Evolutionary conservation across 2,888 invertebrate species (phyloP).

Genomic region (Syrphus vitripennis): DNA sequence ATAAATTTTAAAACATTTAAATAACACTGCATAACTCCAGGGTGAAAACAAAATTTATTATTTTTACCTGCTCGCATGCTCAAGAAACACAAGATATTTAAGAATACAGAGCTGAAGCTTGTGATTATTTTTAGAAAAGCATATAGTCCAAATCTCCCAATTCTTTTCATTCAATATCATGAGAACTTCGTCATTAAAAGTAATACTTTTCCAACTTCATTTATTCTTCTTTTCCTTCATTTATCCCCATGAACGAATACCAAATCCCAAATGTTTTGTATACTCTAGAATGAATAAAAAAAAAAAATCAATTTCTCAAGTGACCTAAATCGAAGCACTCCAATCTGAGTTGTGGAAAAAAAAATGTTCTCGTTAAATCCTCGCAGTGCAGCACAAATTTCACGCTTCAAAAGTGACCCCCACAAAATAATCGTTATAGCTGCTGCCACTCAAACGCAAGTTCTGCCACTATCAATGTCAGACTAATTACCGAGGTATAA

Average conservation of each 20-base stretch:
- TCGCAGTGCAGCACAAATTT: conserved; percentile 3
- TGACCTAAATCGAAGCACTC: conserved; percentile 30
- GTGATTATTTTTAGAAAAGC: too few species aligned
- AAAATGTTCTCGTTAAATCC: conserved; percentile 23
- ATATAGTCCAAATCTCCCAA: too few species aligned
- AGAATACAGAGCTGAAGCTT: too few species aligned
- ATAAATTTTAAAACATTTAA: not conserved
- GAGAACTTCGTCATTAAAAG: not conserved
- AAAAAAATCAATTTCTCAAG: not conserved
- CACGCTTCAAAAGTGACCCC: conserved; percentile 59
- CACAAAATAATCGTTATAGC: conserved; percentile 23
- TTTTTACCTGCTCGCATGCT: too few species aligned
- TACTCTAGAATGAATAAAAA: not conserved
- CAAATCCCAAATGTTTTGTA: not conserved
- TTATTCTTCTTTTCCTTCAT: too few species aligned
- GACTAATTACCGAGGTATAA: conserved; percentile 50
- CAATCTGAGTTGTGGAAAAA: not conserved
- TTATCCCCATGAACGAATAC: not conserved
- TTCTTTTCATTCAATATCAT: not conserved
- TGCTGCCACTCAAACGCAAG: conserved; percentile 32
- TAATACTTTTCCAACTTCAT: too few species aligned
- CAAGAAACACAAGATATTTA: too few species aligned
- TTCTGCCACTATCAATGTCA: conserved; percentile 55
- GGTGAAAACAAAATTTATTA: not conserved
- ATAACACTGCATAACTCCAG: not conserved